Percentiles rank a stretch among this genome's conserved stretches.
Conservation (phyloP, 2,113 vertebrate genomes). For the Actenoides lindsayi region DNA sequence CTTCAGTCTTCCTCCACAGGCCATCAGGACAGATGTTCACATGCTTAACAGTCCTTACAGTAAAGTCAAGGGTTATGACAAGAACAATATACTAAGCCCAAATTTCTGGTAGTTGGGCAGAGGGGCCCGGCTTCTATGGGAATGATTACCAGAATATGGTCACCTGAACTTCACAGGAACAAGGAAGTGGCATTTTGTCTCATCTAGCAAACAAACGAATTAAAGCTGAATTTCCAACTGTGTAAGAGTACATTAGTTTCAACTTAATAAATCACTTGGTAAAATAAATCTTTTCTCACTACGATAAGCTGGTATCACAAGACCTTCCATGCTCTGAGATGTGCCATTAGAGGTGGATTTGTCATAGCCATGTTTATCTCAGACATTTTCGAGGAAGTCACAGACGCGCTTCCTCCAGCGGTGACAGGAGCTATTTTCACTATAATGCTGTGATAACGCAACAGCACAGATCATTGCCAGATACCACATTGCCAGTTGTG, state of each 20-base stretch:
- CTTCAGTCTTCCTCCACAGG: not conserved
- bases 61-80: not conserved
- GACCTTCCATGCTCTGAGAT: not conserved
- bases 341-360: not conserved
- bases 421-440: conserved; percentile 8
- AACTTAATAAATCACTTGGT: not conserved
- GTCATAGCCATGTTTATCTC: not conserved
- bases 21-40: not conserved
- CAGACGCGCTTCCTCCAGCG: not conserved
- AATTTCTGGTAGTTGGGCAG: not conserved
- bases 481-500: not conserved
- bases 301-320: not conserved
- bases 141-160: not conserved
- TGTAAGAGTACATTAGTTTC: not conserved
- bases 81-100: not conserved
- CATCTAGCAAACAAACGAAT: not conserved
- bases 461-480: not conserved
- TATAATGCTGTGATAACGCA: not conserved
- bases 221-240: not conserved
- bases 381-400: not conserved
- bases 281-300: not conserved
- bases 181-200: not conserved
- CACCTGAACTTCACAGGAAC: not conserved
- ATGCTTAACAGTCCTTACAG: not conserved
- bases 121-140: not conserved